Evolutionary conservation across 2,113 vertebrate species (phyloP), one percentile per base, ranked within the genome.

Genomic region (Perca fluviatilis): DNA sequence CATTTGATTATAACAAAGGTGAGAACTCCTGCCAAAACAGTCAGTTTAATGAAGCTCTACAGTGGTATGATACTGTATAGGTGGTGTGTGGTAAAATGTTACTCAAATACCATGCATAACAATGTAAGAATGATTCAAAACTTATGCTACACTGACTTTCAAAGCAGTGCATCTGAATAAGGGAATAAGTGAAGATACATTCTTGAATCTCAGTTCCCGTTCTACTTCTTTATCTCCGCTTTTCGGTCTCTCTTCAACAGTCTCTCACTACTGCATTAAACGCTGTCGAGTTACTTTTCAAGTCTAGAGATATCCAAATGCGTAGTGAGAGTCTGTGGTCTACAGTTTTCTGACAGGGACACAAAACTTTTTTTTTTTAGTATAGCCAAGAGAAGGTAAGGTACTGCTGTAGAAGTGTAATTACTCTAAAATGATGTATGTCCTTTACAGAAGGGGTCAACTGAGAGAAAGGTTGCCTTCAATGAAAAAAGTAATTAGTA

Each of bases 371-470:
- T 63, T 56, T 57, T 50, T 49, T 25, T 1, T n/a, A 40, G 71
- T 58, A 74, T 57, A 58, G 47, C 7, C 23, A 54, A 67, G 61
- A 23, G 19, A 77, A 62, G 27, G 58, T 6, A 77, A 72, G 19
- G 50, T 15, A n/a, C 49, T 51, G 1, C 21, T 56, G 43, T 43
- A 27, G 25, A 82, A 36, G 47, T 66, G 30, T 67, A 75, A 76
- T 80, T 80, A 87, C 62, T 66, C 25, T 79, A 60, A 71, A 76
- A 56, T 77, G 78, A 78, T 79, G 60, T 67, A 73, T 77, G 81
- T 74, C 36, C 33, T 53, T 68, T 47, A 65, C n/a, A 53, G 36
- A 19, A 40, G 15, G 40, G 61, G 10, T 79, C 66, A 66, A 47
- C 36, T 73, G 11, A 43, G 36, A 12, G 27, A 63, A 74, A 79